Base-by-base conservation (phyloP, 23 tunicate genomes). In the Botrylloides violaceus region DNA sequence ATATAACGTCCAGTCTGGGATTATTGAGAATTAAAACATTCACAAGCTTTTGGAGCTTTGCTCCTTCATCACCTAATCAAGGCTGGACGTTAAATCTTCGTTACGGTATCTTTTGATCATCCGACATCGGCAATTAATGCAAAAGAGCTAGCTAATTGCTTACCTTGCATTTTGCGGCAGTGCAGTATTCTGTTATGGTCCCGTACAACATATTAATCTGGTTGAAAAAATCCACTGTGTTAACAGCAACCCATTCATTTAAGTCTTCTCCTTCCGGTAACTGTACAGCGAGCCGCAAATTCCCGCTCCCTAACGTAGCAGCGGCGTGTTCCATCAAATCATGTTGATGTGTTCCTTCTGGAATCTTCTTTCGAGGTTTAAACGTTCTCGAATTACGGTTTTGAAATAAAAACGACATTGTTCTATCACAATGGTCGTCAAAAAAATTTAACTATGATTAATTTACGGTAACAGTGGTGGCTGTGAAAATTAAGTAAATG, bases 151-250 rank as follows among this genome's bases (percentile, higher is more conserved):
- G n/a, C n/a, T n/a, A n/a, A n/a, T n/a, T n/a, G n/a, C n/a, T n/a
- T n/a, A 50, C 76, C 73, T 85, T 81, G 71, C 98, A 93, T 15
- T 74, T 78, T 28, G 70, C 38, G 15, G 98, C 72, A 43, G 95
- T 93, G 49, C 98, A 93, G 29, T 59, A 85, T 63, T 86, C 94
- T 3, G 87, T 70, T 27, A 93, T 85, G 27, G 98, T 81, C 32
- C 98, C 98, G 61, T 93, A 93, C 19, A 93, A 77, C 98, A 93
- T 93, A 70, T 85, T 85, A 9, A 81, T 85, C 70, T 93, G 98
- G 50, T 93, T 93, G 77, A 85, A 93, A 59, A 93, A 93, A 66
- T 93, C 98, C 28, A 86, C 92, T 25, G 93, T 93, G 63, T 93
- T 85, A 0, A 81, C 92, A 28, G 98, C 98, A 6, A 93, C 76